Evolutionary conservation across 2,113 vertebrate genomes (phyloP).

Genomic region (Spheniscus mendiculus): DNA sequence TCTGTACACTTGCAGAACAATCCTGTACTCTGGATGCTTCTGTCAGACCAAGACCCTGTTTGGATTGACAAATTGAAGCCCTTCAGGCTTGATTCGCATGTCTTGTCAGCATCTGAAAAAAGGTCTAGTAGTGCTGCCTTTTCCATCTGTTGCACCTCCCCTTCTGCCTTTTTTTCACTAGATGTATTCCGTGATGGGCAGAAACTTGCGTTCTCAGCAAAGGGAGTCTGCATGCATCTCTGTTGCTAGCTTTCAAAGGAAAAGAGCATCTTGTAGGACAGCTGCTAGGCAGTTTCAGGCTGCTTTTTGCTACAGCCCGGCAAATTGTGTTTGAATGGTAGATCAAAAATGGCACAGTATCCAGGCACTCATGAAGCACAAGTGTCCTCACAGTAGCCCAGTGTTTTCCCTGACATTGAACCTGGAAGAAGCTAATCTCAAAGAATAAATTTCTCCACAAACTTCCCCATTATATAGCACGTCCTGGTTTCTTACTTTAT

Average conservation of each 20-base stretch:
- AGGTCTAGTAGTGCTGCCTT: neutral
- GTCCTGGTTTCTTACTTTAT: neutral
- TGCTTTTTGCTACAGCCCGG: neutral
- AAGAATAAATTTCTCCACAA: neutral
- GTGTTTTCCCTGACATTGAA: neutral
- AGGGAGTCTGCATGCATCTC: neutral
- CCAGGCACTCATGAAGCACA: neutral
- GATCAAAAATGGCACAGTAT: neutral
- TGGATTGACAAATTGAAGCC: neutral
- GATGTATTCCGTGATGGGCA: neutral
- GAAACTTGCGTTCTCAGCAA: neutral
- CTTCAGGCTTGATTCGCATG: neutral
- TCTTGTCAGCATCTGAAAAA: neutral
- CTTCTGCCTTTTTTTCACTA: neutral
- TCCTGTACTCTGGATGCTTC: neutral
- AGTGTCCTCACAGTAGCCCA: neutral
- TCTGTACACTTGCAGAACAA: neutral
- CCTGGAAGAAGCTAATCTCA: neutral
- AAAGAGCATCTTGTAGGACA: neutral
- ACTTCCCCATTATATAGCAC: neutral
- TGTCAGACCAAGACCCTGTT: neutral
- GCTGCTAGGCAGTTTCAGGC: neutral
- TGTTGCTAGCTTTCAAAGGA: neutral
- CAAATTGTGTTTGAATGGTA: neutral
- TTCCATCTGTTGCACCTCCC: neutral